Base-by-base conservation (phyloP, 2,888 invertebrate species). In the Agriopis leucophaearia region DNA sequence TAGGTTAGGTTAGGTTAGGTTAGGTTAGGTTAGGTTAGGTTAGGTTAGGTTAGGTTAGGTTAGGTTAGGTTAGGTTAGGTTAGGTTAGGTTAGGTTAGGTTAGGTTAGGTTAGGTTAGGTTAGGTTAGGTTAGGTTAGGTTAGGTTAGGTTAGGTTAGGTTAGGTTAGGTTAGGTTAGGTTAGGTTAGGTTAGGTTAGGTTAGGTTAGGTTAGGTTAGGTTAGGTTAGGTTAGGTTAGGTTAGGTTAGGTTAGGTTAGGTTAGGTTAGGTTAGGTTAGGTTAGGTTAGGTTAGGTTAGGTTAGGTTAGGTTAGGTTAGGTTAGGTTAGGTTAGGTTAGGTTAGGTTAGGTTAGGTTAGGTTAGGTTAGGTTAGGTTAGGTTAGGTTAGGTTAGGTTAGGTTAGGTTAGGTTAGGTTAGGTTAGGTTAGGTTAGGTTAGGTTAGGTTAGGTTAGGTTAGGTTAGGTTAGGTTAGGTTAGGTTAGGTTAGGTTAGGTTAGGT, bases 291-390 rank as follows among this genome's bases (percentile, higher is more conserved):
- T 55, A 70, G 66, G 70, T 73, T 73, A 73, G 71, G 66, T 73
- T 73, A 73, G 71, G 71, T 73, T 71, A 71, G 71, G 73, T 74
- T 74, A 74, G 74, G 74, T 74, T 74, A 70, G 72, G 72, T 72
- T 74, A 72, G 72, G 72, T 72, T 70, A 74, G 70, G 69, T 73
- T 70, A 71, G 72, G 69, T 27, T 27, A 27, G 18, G 18, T 27
- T 27, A 27, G 18, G 1, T 2, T 27, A 27, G 18, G 18, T 27
- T 27, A 27, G 18, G 18, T 27, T 27, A 27, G 18, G 18, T 27
- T 27, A 27, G 18, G 18, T 27, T 27, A 2, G 3, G 18, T 1
- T 27, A 2, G 3, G 18, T 1, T 27, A 2, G 3, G 18, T 1
- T 27, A 2, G 3, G 18, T 1, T 27, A 2, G 3, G 18, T 1